A percentile compares a stretch with the other conserved stretches of the same genome.
Evolutionary conservation across 2,113 vertebrate species (phyloP).

Genomic region (Mesembrinibis cayennensis): DNA sequence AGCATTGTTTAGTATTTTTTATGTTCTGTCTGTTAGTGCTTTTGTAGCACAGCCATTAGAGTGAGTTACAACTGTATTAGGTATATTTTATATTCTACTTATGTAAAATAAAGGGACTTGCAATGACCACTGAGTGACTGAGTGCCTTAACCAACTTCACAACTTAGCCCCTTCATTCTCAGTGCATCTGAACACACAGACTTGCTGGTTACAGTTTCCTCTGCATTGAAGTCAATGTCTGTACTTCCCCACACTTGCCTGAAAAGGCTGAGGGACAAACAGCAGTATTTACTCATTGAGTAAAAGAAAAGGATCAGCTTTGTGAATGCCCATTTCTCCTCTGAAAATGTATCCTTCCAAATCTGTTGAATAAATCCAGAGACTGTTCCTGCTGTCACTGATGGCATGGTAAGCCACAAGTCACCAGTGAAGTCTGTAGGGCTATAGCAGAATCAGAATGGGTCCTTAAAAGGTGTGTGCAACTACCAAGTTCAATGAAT

Average conservation of each 20-base stretch:
- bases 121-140: background rate
- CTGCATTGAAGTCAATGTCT: background rate
- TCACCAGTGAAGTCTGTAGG: background rate
- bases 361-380: background rate
- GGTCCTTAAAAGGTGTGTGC: background rate
- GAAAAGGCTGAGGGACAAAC: background rate
- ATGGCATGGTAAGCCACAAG: background rate
- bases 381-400: background rate
- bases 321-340: background rate
- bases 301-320: background rate
- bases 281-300: background rate
- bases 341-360: background rate
- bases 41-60: background rate
- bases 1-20: background rate
- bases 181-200: background rate
- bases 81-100: background rate
- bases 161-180: background rate
- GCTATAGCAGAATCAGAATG: background rate
- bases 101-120: background rate
- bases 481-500: background rate
- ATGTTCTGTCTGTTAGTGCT: background rate
- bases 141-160: background rate
- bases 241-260: background rate
- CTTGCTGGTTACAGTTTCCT: background rate
- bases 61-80: background rate